phyloP scores from a whole-genome alignment of 2,888 invertebrate genomes.

The Cheilosia grossa region DNA sequence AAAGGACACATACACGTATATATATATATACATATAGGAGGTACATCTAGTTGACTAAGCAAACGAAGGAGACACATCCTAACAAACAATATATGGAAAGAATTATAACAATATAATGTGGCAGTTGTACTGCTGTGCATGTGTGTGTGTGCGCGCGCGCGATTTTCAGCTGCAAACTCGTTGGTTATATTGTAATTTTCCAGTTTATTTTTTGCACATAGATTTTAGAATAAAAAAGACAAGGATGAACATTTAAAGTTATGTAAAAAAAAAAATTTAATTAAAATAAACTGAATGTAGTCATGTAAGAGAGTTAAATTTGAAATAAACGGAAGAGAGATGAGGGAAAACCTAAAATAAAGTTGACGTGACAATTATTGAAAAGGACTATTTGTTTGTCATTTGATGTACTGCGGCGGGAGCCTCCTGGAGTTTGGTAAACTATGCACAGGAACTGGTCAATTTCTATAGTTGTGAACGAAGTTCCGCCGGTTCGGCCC shows the following conservation, averaged over 20 bases:
- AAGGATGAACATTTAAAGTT: conserved; percentile 41
- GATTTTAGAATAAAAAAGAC: conserved; percentile 58
- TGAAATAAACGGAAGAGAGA: conserved; percentile 36
- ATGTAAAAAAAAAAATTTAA: conserved; percentile 51
- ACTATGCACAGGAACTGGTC: not conserved
- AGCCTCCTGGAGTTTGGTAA: too few relatives aligned
- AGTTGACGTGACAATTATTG: conserved; percentile 49
- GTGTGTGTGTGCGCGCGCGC: conserved; percentile 32
- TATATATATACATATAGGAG: not conserved
- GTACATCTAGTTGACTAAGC: conserved; percentile 28
- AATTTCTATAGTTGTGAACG: too few relatives aligned
- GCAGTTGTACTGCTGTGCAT: conserved; percentile 62
- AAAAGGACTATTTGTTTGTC: not conserved
- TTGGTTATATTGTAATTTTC: conserved; percentile 72
- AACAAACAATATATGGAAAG: conserved; percentile 37
- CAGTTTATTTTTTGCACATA: conserved; percentile 74
- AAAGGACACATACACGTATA: conserved; percentile 51
- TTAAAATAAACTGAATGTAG: conserved; percentile 35
- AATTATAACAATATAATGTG: conserved; percentile 21
- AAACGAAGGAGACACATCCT: conserved; percentile 23
- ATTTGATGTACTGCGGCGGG: not conserved
- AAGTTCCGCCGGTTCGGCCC: too few relatives aligned
- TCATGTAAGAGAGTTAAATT: conserved; percentile 56
- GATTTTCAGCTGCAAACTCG: conserved; percentile 55
- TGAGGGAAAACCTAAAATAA: conserved; percentile 50